Base-by-base conservation (phyloP, 2,888 invertebrate species). In the Dynastes tityus region DNA sequence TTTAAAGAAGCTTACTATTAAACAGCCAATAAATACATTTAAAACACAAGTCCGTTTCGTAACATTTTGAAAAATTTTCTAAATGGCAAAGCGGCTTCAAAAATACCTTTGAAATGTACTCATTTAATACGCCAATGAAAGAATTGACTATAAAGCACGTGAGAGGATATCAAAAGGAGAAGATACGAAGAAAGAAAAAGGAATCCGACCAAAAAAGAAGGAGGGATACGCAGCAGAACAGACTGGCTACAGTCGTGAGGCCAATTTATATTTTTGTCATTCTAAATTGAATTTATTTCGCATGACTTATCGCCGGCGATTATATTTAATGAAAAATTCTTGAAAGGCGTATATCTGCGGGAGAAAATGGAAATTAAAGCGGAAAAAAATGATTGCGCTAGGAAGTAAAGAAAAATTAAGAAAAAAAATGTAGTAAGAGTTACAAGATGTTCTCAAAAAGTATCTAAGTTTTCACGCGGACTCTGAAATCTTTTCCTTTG, bases 181-280 rank as follows among this genome's bases (percentile, higher is more conserved):
- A 45, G 45, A 45, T 45, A 45, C 45, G 45, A 45, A 45, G 11
- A 45, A 45, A 45, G 8, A 45, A 45, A 45, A 45, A 45, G 2
- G 2, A 45, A 45, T 45, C 1, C 13, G 4, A 22, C 11, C 51
- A 13, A 51, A 68, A 37, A 68, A 13, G 27, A 53, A 68, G 22
- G 51, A 27, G 49, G 13, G 49, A 65, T 16, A 45, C 13, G 16
- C 22, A 65, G 22, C 29, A 32, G 5, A 37, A 37, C 32, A 2
- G 32, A 5, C 32, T 29, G 11, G 37, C 22, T 5, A 9, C 32
- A 27, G 27, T 11, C 13, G 27, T 22, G n/a, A 22, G 27, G 16
- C 58, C 73, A 73, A 73, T 73, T 73, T 73, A 73, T 73, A 73
- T 58, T 58, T 73, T 73, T 73, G 73, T 73, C 73, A 73, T 58